Base-by-base conservation (phyloP, 2,797 vertebrate genomes). In the Okamejei kenojei region DNA sequence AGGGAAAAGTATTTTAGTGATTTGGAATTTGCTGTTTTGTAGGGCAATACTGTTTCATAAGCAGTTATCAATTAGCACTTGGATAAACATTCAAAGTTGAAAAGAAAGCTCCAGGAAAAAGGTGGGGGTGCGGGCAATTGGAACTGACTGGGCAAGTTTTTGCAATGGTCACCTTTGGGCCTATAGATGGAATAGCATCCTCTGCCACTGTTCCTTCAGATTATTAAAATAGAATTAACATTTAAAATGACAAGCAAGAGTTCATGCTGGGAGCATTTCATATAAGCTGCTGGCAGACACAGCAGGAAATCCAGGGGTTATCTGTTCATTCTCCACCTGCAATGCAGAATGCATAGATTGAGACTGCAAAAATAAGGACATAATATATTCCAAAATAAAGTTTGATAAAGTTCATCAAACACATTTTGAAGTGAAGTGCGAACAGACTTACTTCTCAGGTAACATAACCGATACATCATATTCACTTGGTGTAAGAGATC, bases 401-500 rank as follows among this genome's bases (percentile, higher is more conserved):
- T 74, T 29, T 54, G 26, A 76, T 26, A 63, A 92, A 35, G 11
- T 68, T 88, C 23, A 76, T n/a, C 54, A 91, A 17, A 11, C 45
- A 71, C 32, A 32, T 32, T 71, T 73, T 91, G 23, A 91, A 74
- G 38, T 73, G 15, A 88, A 68, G 71, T n/a, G 38, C 0, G 23
- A 54, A 38, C 73, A 93, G 61, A 96, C 98, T 97, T 96, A 99
- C 98, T 98, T 99, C 68, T 97, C 95, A 54, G 98, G 98, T 21
- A 97, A 96, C 76, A 97, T 95, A 61, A 99, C 98, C 0, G 97
- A 98, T 93, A 99, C 97, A 0, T 98, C 97, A 0, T 98, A 98
- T 94, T 99, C 98, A 58, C 98, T 97, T 38, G 98, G 98, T 93
- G 97, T 97, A 0, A 99, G 97, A 5, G 98, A 97, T 11, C 98